Base-by-base conservation (phyloP, 2,797 vertebrate genomes). In the Oryzias dopingdopingensis region DNA sequence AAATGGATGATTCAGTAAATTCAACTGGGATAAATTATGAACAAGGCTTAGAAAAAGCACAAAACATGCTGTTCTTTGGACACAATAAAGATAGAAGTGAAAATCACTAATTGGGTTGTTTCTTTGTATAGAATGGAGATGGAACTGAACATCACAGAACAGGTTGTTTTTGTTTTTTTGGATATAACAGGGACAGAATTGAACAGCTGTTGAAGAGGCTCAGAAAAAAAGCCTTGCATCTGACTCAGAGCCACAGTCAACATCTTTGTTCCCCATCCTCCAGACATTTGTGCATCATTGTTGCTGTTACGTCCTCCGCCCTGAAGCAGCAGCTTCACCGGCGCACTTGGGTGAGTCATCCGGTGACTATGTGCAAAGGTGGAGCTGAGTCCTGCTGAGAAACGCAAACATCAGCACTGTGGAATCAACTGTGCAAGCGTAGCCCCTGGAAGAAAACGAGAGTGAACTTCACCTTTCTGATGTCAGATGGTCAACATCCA, bases 291-390 rank as follows among this genome's bases (percentile, higher is more conserved):
- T 29, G 48, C 29, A 42, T 69, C 54, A 52, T 42, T 48, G 13
- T 17, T 57, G 68, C 54, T 41, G 18, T 42, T 53, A 58, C 64
- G 66, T 46, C n/a, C 48, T 66, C 29, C 42, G n/a, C 12, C 12
- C 44, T 43, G 46, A 67, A 46, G 62, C 55, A 53, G 13, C 23
- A 8, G 43, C 47, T 57, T 65, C 48, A 51, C 29, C 15, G 7
- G 47, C 70, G 23, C 14, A 41, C 41, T 26, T 48, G 47, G 53
- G 47, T 81, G 81, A 82, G 57, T 86, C 81, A 84, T 49, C 7
- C n/a, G 4, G n/a, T 54, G 72, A 77, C 51, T 24, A 59, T 68
- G 15, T 61, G 43, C 2, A 2, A 15, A 74, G 63, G 70, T 59
- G 41, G 37, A 42, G 32, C 23, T 16, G 12, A 32, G 15, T 14